A percentile compares a stretch with the other conserved stretches of the same genome.
Conservation (phyloP, 2,888 invertebrate genomes). For the Tipula unca region DNA sequence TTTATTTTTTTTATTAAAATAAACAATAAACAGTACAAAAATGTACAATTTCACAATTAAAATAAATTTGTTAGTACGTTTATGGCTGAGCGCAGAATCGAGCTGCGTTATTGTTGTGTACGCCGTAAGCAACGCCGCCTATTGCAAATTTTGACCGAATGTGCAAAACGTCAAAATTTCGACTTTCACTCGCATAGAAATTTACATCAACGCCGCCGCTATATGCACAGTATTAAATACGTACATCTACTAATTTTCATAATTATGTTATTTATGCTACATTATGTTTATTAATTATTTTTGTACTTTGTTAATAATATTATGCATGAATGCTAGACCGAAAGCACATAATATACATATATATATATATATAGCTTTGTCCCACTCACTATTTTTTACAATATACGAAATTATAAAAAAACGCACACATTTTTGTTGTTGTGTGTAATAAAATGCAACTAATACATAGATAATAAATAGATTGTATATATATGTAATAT, state of each 20-base stretch:
- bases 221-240: neutral
- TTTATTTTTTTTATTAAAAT: neutral
- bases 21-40: neutral
- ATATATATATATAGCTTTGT: neutral
- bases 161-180: neutral
- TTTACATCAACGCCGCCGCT: neutral
- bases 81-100: neutral
- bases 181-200: neutral
- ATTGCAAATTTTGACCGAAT: neutral
- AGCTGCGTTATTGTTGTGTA: neutral
- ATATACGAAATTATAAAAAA: neutral
- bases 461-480: neutral
- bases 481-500: neutral
- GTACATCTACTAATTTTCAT: neutral
- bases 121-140: neutral
- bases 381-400: neutral
- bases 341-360: too few species aligned
- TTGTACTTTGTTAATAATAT: neutral
- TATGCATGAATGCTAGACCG: neutral
- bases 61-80: neutral
- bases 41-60: neutral
- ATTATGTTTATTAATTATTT: neutral
- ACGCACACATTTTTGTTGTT: neutral
- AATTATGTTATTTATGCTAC: slow-evolving; percentile 8
- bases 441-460: neutral